Percentiles rank a stretch among this genome's conserved stretches.
Evolutionary conservation across 2,113 vertebrate genomes (phyloP).

Genomic region (Nannobrachium achirus): DNA sequence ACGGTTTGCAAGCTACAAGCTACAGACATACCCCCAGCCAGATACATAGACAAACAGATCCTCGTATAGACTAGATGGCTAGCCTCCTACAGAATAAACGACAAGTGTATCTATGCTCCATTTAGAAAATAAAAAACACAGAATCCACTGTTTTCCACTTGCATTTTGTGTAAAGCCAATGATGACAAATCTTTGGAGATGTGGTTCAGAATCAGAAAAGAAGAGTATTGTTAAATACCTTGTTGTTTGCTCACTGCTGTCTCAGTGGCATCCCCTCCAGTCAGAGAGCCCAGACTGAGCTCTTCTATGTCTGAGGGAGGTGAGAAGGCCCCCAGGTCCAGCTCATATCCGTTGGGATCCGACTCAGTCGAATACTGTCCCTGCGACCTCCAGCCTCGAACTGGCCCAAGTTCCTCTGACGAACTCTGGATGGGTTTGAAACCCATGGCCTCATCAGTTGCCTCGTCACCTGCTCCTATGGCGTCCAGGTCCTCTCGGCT

Average conservation of each 20-base stretch:
- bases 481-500: slow-evolving; percentile 68
- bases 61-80: no score
- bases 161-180: no score
- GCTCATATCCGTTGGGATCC: slow-evolving; percentile 71
- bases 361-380: slow-evolving; percentile 73
- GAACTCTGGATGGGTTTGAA: slow-evolving; percentile 75
- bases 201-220: no score
- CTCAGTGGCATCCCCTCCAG: not conserved
- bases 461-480: not conserved
- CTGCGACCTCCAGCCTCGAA: slow-evolving; percentile 53
- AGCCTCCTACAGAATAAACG: no score
- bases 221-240: slow-evolving; percentile 54
- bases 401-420: slow-evolving; percentile 63
- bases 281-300: slow-evolving; percentile 44
- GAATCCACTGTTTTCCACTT: no score
- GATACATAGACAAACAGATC: no score
- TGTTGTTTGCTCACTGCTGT: slow-evolving; percentile 4
- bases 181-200: no score
- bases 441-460: slow-evolving; percentile 27
- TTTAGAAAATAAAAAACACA: no score
- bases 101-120: no score
- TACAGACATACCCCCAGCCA: no score
- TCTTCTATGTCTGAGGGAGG: slow-evolving; percentile 67
- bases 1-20: no score
- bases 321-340: slow-evolving; percentile 56